These are phyloP conservation scores for Rhinoraja longicauda DNA, from an alignment of 2,797 vertebrate genomes.

Conservation along the genomic window DNA sequence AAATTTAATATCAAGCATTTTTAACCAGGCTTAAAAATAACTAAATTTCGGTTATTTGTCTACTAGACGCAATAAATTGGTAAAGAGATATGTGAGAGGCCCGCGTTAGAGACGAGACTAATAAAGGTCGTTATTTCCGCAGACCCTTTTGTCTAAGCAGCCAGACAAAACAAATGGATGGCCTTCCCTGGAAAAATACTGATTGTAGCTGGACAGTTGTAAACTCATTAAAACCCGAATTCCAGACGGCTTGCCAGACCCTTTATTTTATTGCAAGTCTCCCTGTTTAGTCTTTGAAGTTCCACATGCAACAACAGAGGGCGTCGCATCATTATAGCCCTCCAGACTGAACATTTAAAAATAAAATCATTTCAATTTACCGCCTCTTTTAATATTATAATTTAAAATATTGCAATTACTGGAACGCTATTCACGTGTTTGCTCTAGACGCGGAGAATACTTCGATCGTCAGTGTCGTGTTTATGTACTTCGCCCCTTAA, in stretches of 20 bases:
- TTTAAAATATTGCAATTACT: not conserved
- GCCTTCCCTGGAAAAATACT: slow-evolving; percentile 72
- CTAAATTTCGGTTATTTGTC: slow-evolving; percentile 3
- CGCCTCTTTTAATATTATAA: not conserved
- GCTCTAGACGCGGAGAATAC: not conserved
- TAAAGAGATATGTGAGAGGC: slow-evolving; percentile 31
- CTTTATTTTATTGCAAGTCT: slow-evolving; percentile 87
- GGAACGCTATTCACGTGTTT: not conserved
- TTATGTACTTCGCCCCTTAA: slow-evolving; percentile 55
- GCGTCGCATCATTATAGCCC: slow-evolving; percentile 67
- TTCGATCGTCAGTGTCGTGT: slow-evolving; percentile 30
- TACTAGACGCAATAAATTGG: slow-evolving; percentile 36
- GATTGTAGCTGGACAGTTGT: slow-evolving; percentile 83
- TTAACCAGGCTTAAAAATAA: not conserved
- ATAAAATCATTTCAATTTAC: not conserved
- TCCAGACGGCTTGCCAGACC: slow-evolving; percentile 94
- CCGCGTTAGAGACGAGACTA: slow-evolving; percentile 62
- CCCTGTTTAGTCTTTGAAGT: slow-evolving; percentile 77
- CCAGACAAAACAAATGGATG: slow-evolving; percentile 79
- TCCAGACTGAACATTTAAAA: not conserved
- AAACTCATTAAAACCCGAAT: slow-evolving; percentile 95
- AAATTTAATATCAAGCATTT: not conserved
- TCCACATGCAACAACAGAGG: slow-evolving; percentile 73
- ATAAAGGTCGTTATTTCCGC: slow-evolving; percentile 93
- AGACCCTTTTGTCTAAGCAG: slow-evolving; percentile 75